Evolutionary conservation across 2,113 vertebrate genomes (phyloP).

Genomic region (Sigmodon hispidus): DNA sequence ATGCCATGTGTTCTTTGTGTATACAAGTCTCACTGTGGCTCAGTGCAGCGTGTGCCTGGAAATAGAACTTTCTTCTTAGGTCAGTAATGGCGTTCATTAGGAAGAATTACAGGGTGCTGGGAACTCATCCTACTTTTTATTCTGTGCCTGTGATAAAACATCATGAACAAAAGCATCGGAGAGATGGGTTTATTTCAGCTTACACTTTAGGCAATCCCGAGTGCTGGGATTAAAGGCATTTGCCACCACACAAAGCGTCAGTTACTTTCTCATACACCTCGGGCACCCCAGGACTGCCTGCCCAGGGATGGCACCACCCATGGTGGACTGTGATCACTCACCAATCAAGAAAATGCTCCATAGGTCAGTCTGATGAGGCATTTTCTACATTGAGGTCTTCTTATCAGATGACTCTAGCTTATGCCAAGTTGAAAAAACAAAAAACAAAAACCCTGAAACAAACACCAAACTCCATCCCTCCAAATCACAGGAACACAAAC

Average conservation of each 20-base stretch:
- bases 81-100: neutral
- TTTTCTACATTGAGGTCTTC: neutral
- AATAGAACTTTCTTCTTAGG: neutral
- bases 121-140: neutral
- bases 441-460: neutral
- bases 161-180: neutral
- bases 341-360: neutral
- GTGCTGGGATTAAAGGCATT: too few species aligned
- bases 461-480: too few species aligned
- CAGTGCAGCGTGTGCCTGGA: neutral
- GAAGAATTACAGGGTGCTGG: neutral
- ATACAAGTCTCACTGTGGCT: neutral
- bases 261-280: neutral
- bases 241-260: too few species aligned
- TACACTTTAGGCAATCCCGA: neutral
- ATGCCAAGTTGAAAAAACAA: neutral
- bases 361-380: neutral
- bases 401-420: neutral
- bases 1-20: neutral
- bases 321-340: too few species aligned
- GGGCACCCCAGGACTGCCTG: neutral
- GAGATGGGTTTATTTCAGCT: rapidly evolving
- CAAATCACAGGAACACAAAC: neutral
- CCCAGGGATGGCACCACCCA: neutral
- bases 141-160: too few species aligned